These are phyloP conservation scores for Quadriops clusia DNA, from an alignment of 2,888 invertebrate species.

Conservation along the genomic window DNA sequence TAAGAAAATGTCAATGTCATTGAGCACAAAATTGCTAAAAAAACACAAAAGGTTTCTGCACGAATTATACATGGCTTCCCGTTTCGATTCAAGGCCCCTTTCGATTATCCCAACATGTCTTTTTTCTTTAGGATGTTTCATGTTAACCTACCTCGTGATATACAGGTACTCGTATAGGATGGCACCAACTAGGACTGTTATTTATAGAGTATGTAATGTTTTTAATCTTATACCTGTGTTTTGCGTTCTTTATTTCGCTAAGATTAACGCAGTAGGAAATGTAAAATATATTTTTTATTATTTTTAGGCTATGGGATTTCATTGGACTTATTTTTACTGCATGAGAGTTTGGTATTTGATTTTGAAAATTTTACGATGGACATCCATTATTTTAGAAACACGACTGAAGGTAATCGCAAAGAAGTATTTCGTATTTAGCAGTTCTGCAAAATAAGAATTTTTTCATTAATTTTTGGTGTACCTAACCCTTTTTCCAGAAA, in stretches of 20 bases:
- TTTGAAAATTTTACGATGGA: constrained; percentile 20
- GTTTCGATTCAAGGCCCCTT: constrained; percentile 10
- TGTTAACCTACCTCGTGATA: constrained; percentile 12
- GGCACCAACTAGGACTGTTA: constrained; percentile 10
- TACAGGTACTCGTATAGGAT: constrained; percentile 12
- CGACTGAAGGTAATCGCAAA: too few species aligned
- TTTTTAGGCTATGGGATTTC: constrained; percentile 27
- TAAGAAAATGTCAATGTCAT: constrained; percentile 2
- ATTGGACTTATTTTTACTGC: constrained; percentile 29
- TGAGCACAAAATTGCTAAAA: background rate
- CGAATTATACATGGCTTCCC: constrained; percentile 3
- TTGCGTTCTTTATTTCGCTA: too few species aligned
- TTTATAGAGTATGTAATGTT: constrained; percentile 16
- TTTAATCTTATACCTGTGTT: too few species aligned
- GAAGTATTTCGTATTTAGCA: too few species aligned
- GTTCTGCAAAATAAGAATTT: too few species aligned
- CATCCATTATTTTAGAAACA: too few species aligned
- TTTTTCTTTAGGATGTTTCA: constrained; percentile 14
- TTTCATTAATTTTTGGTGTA: too few species aligned
- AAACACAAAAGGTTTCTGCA: constrained; percentile 1
- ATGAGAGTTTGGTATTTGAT: constrained; percentile 27
- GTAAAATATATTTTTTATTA: constrained; percentile 1
- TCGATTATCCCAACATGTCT: constrained; percentile 15
- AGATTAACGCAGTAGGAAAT: constrained; percentile 1
- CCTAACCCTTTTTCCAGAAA: too few species aligned